A percentile compares a stretch with the other conserved stretches of the same genome.
Conservation (phyloP, 2,888 invertebrate genomes). For the Ectemnius cavifrons region DNA sequence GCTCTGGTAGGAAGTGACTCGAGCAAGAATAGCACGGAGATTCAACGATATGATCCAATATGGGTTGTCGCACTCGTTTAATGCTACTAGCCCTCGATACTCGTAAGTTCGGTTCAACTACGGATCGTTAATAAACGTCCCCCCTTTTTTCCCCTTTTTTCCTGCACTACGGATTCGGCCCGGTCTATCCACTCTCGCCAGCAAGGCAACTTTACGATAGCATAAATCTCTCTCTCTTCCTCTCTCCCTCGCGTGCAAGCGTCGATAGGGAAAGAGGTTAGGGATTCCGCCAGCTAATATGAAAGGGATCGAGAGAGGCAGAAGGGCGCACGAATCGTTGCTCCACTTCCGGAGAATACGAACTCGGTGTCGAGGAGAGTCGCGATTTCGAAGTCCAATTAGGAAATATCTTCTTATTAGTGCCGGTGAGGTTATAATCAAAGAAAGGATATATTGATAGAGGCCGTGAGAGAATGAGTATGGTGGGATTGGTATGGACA, state of each 20-base stretch:
- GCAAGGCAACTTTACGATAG: background rate
- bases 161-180: background rate
- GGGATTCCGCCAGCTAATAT: background rate
- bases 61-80: conserved; percentile 12
- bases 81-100: background rate
- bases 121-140: conserved; percentile 12
- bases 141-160: background rate
- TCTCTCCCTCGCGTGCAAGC: too few relatives aligned
- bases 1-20: too few relatives aligned
- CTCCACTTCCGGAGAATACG: too few relatives aligned
- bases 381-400: too few relatives aligned
- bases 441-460: too few relatives aligned
- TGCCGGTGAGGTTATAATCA: too few relatives aligned
- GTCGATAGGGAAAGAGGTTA: too few relatives aligned
- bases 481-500: background rate
- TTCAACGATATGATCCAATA: conserved; percentile 26
- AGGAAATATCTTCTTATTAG: too few relatives aligned
- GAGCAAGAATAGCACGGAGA: conserved; percentile 18
- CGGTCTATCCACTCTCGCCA: background rate
- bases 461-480: background rate
- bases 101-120: background rate
- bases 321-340: conserved; percentile 12
- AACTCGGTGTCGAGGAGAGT: too few relatives aligned
- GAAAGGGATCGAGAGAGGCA: conserved; percentile 30
- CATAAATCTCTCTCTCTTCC: background rate